Evolutionary conservation across 1,140 invertebrate species (phyloP), one percentile per base, ranked within the genome.

Genomic region (Penaeus chinensis): DNA sequence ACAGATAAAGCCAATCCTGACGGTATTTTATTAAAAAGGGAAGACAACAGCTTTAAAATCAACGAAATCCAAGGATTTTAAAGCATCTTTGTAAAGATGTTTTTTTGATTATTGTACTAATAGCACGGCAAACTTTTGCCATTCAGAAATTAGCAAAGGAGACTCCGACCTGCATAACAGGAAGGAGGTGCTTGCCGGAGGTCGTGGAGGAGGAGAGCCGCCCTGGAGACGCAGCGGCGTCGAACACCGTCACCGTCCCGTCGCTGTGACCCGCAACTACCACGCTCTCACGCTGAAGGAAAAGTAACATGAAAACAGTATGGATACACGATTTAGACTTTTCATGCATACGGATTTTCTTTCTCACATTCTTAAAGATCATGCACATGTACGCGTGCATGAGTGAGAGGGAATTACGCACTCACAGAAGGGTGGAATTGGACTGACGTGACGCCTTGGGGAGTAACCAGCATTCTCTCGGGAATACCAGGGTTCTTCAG

Each of bases 401-500:
- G 4, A 32, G 7, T 0, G n/a, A 61, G 1, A 47, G 54, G 54
- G 5, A 10, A 20, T 11, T 10, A 62, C 0, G 27, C n/a, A 62
- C 24, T 85, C 27, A 85, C 84, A 80, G 61, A 77, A 2, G 86
- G 71, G 27, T 82, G 86, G 54, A 82, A 78, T 37, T 32, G 24
- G 19, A 62, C 27, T 54, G 42, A 78, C 2, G 78, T 87, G 65
- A 82, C 80, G 5, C 85, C 85, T 37, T 79, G 74, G 10, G 78
- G 65, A 37, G 85, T 42, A 16, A 27, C 42, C 65, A 76, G 76
- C 22, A 87, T 65, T 32, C 85, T 13, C 61, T 87, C 85, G 18
- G 85, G 85, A 20, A 63, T 74, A n/a, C 63, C 47, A 54, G 79
- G 85, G 32, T 87, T 87, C 63, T 87, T 87, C 22, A 87, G 79